phyloP scores from a whole-genome alignment of 2,797 vertebrate genomes.

The Microcaecilia unicolor region DNA sequence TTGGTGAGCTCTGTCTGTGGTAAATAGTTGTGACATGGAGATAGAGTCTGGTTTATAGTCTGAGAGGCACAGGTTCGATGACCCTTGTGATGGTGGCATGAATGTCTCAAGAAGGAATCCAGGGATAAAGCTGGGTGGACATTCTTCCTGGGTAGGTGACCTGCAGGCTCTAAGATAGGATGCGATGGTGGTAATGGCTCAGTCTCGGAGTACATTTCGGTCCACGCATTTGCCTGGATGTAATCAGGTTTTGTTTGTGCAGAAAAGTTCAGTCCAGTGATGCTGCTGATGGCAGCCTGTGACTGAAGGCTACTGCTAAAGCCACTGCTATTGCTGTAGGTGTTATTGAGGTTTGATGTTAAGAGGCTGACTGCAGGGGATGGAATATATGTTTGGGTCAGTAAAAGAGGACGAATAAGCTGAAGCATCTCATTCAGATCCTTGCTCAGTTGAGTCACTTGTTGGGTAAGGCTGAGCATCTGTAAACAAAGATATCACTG shows the following conservation, averaged over 20 bases:
- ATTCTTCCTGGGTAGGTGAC: background rate
- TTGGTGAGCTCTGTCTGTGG: conserved; percentile 37
- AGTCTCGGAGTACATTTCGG: conserved; percentile 1
- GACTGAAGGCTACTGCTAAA: conserved; percentile 32
- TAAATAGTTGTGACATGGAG: conserved; percentile 22
- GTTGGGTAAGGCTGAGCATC: conserved; percentile 64
- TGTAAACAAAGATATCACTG: conserved; percentile 19
- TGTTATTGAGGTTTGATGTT: conserved; percentile 32
- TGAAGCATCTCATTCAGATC: conserved; percentile 68
- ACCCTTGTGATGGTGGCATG: conserved; percentile 33
- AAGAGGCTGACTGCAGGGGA: conserved; percentile 12
- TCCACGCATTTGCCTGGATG: conserved; percentile 3
- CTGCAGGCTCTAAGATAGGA: background rate
- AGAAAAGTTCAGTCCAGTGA: conserved; percentile 1
- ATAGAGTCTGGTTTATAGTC: conserved; percentile 19
- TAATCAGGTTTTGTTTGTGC: conserved; percentile 4
- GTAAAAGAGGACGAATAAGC: conserved; percentile 57
- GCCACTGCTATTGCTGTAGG: conserved; percentile 15
- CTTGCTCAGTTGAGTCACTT: conserved; percentile 63
- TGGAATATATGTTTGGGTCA: conserved; percentile 36
- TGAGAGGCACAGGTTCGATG: conserved; percentile 51
- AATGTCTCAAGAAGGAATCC: conserved; percentile 36
- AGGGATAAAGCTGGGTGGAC: conserved; percentile 13
- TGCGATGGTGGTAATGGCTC: background rate
- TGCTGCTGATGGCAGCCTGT: conserved; percentile 16